Evolutionary conservation across 2,113 vertebrate genomes (phyloP).

Genomic region (Nothocercus nigrocapillus): DNA sequence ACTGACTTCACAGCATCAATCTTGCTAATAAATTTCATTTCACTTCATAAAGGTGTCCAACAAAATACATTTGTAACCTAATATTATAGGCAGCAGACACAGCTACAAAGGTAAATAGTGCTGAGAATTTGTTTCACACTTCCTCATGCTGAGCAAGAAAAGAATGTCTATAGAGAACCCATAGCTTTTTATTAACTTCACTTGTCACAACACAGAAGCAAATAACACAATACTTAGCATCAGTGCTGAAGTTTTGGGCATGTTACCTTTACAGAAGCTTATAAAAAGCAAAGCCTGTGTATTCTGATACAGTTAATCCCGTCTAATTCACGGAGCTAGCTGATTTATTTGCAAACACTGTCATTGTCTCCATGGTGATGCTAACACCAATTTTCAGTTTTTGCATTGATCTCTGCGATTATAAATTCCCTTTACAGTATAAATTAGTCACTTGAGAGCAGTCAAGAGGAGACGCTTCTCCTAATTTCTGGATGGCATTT

Average conservation of each 20-base stretch:
- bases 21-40: background rate
- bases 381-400: background rate
- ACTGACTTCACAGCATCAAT: background rate
- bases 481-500: background rate
- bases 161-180: background rate
- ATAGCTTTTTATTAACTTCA: background rate
- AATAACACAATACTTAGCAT: background rate
- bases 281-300: background rate
- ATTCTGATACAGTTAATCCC: background rate
- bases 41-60: background rate
- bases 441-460: conserved; percentile 9
- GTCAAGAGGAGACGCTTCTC: background rate
- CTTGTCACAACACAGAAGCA: background rate
- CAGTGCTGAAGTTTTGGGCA: background rate
- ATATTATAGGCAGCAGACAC: background rate
- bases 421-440: background rate
- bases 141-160: background rate
- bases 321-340: background rate
- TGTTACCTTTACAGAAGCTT: background rate
- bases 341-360: conserved; percentile 32
- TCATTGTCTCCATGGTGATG: conserved; percentile 10
- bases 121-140: background rate
- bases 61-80: background rate
- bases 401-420: background rate
- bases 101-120: background rate